Evolutionary conservation across 30 jellyfish, hydroid and myxozoan genomes (phyloP), one percentile per base, ranked within the genome.

Genomic region (Cassiopea andromeda): DNA sequence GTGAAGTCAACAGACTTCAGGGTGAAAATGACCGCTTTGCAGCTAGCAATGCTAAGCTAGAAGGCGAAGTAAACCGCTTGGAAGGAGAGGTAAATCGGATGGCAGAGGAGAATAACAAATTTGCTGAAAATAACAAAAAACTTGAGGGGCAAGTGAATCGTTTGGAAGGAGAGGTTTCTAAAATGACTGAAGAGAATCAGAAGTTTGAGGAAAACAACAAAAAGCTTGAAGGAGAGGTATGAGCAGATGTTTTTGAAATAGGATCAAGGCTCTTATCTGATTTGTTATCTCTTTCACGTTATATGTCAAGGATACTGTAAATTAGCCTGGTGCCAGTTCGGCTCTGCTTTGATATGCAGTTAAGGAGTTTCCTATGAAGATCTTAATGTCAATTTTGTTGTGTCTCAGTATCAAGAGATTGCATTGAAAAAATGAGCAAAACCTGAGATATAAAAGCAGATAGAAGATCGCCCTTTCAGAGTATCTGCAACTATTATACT

Each of bases 51-150:
- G 74, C 77, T 14, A 89, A 88, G 49, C 77, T 93, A 48, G 98
- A 93, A 88, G 97, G 89, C 17, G 98, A 93, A 77, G 91, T 80
- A 45, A 93, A 88, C 90, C 83, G 94, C 1, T 77, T 93, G 50
- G 98, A 76, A 60, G 94, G 94, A 2, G 93, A 88, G 81, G 90
- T 80, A 15, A 89, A 84, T 73, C 75, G 78, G 61, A 84, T 90
- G 97, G 92, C 93, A 0, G 97, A 89, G 61, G 97, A 93, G 74
- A 94, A 94, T 78, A 90, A 90, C 89, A 94, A 90, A 60, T 94
- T 94, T 72, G 90, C 95, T 4, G 97, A 86, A 61, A 93, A 93
- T 92, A 93, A 93, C 85, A 84, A 89, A 85, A 93, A 93, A 69
- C 92, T 93, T 45, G 98, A 93, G 80, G 97, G 87, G 61, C 89